Base-by-base conservation (phyloP, 2,797 vertebrate genomes). In the Vireo griseus region DNA sequence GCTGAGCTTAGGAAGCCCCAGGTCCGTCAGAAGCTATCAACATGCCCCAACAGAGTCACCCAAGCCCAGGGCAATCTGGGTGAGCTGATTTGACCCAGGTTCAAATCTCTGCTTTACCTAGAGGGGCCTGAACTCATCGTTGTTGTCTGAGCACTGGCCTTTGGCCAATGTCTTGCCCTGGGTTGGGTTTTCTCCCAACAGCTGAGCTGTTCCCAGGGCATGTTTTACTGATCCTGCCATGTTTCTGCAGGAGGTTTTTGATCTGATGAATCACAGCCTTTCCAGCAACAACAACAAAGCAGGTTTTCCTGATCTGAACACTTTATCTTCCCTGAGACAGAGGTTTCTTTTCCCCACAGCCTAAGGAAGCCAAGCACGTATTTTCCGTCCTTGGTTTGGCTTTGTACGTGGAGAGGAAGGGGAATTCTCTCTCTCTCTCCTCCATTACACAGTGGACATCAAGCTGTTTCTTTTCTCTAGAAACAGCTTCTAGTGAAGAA, bases 161-260 rank as follows among this genome's bases (percentile, higher is more conserved):
- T 74, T 52, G 57, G 61, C 39, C 11, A 16, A 1, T 83, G 22
- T n/a, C 62, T 72, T 50, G 58, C 62, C 84, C 73, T 66, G 44
- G 50, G 47, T 2, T 92, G 73, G 47, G 61, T 86, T 95, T 84
- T 78, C 45, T 91, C 57, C 76, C 79, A 52, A 45, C 3, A 71
- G 57, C 16, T 48, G 58, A 94, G 58, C 69, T 90, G 62, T 69
- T 95, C 85, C 54, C 71, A 62, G 66, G 51, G 62, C 66, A 86
- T 11, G 7, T 47, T 84, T 88, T 63, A 80, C 44, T 93, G 86
- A 58, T 90, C 92, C 83, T 59, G 79, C 61, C 79, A 31, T 19
- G 51, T 90, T 91, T 81, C 93, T 44, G 66, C 90, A 72, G 79
- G 78, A 95, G 86, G 92, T 63, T 84, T 94, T 92, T 84, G 86